Percentiles rank a stretch among this genome's conserved stretches.
phyloP scores from a whole-genome alignment of 2,888 invertebrate genomes.

The Apantesis nais region DNA sequence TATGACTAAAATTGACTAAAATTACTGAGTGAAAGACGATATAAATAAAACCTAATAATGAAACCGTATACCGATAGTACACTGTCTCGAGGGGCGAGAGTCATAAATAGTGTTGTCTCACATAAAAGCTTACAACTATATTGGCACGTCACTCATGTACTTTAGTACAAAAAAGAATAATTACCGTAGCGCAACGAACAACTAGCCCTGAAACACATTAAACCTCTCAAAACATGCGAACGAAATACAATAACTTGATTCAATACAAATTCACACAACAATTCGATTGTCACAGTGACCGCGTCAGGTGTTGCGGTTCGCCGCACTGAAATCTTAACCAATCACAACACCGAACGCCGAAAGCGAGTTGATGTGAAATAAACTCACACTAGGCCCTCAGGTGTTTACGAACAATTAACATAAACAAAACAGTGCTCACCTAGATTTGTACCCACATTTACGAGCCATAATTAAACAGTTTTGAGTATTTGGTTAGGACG shows the following conservation, averaged over 20 bases:
- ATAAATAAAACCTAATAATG: not conserved
- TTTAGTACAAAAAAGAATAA: not conserved
- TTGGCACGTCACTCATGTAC: not conserved
- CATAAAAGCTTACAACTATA: not conserved
- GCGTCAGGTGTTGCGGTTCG: no score
- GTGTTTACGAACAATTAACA: conserved; percentile 37
- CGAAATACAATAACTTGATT: conserved; percentile 21
- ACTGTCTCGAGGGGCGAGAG: not conserved
- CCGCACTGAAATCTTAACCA: no score
- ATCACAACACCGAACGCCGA: not conserved
- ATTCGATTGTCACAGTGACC: not conserved
- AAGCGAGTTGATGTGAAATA: not conserved
- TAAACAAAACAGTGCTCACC: conserved; percentile 39
- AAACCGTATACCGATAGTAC: not conserved
- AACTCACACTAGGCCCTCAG: conserved; percentile 14
- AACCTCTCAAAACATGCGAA: conserved; percentile 6
- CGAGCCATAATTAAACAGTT: conserved; percentile 41
- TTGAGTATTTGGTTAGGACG: conserved; percentile 46
- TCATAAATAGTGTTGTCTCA: not conserved
- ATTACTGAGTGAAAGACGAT: not conserved
- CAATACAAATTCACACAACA: conserved; percentile 6
- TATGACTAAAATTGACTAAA: no score
- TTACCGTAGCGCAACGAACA: not conserved
- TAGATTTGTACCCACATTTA: conserved; percentile 35
- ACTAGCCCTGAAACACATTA: not conserved